Conservation (phyloP, 2,797 vertebrate genomes). For the Pseudochaenichthys georgianus region DNA sequence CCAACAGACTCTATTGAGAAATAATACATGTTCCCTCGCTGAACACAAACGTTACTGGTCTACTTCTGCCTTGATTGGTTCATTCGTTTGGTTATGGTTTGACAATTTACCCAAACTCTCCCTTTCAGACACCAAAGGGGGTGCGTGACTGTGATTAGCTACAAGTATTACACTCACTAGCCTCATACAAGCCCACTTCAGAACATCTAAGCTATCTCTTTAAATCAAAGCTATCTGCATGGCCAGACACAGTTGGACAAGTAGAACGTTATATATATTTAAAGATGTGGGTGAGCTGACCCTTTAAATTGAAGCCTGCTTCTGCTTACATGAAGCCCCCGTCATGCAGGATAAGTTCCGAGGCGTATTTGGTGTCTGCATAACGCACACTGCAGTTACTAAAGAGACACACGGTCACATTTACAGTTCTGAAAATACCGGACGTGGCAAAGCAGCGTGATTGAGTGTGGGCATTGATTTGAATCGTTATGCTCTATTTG, state of each 20-base stretch:
- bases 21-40: no score
- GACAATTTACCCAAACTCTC: no score
- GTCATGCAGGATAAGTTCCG: conserved; percentile 16
- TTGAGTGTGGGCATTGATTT: conserved; percentile 69
- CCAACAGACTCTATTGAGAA: no score
- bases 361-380: conserved; percentile 14
- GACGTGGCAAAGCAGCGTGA: conserved; percentile 46
- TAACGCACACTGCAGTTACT: conserved; percentile 22
- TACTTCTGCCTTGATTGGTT: no score
- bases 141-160: no score
- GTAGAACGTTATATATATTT: neutral
- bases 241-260: neutral
- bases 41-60: no score
- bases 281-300: conserved; percentile 46
- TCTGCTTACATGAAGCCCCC: conserved; percentile 22
- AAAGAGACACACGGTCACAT: conserved; percentile 19
- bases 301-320: conserved; percentile 21
- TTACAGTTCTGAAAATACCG: conserved; percentile 15
- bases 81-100: no score
- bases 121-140: no score
- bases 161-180: no score
- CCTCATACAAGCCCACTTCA: no score
- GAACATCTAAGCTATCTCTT: neutral
- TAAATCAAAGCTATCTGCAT: conserved; percentile 6
- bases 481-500: conserved; percentile 70